These are phyloP conservation scores for Callyntrura guangdongensis DNA, from an alignment of 2,888 invertebrate genomes.

Conservation along the genomic window DNA sequence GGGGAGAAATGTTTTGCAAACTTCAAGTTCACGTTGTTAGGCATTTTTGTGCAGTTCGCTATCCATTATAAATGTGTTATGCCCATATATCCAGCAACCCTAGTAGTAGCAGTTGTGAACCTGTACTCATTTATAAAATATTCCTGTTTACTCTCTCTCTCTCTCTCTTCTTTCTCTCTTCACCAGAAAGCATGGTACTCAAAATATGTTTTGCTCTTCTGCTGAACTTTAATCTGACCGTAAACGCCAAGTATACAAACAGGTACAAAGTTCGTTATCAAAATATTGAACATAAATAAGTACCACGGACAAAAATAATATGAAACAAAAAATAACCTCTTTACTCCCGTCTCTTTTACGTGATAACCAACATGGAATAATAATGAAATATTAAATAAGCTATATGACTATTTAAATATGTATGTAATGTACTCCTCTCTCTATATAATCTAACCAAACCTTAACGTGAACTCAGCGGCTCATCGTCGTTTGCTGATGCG, in stretches of 20 bases:
- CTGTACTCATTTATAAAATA: constrained; percentile 2
- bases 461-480: background rate
- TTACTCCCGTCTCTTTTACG: background rate
- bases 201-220: too few relatives aligned
- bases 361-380: constrained; percentile 23
- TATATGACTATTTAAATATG: constrained; percentile 3
- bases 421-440: background rate
- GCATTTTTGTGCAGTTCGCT: background rate
- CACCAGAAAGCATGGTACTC: too few relatives aligned
- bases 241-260: too few relatives aligned
- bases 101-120: background rate
- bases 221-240: too few relatives aligned
- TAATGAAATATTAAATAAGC: constrained; percentile 23
- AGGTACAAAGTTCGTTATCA: too few relatives aligned
- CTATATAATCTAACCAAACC: background rate
- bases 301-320: too few relatives aligned
- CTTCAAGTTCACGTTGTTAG: constrained; percentile 32
- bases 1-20: constrained; percentile 37
- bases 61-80: background rate
- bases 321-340: background rate
- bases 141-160: constrained; percentile 12
- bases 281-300: too few relatives aligned
- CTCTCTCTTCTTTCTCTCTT: too few relatives aligned
- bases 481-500: background rate
- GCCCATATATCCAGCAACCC: background rate